Evolutionary conservation across 2,113 vertebrate species (phyloP), one percentile per base, ranked within the genome.

Genomic region (Zapus hudsonius): DNA sequence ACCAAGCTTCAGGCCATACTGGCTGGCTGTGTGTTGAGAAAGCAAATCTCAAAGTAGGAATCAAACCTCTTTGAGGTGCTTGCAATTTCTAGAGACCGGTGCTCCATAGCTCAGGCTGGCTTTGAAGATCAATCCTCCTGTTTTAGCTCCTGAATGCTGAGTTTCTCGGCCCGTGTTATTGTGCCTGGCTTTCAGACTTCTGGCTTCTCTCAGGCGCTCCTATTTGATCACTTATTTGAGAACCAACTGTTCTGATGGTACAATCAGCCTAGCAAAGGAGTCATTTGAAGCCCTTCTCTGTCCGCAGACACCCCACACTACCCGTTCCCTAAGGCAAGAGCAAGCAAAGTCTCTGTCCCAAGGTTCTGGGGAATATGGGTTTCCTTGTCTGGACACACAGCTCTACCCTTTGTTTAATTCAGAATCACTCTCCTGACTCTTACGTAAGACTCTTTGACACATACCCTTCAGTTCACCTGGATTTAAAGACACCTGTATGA

Each of bases 401-500:
- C 29, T 80, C 59, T 33, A 67, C 81, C 69, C 31, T 82, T 47
- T 76, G n/a, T 67, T 73, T 74, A 38, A 87, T 25, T 83, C 73
- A 29, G 2, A n/a, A 19, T 22, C 55, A 8, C 93, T 90, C 84
- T 82, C 47, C 40, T 40, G 27, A 1, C 22, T 57, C 44, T 55
- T 90, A 73, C 25, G 19, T 52, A 44, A 29, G 66, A 83, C 57
- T 33, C 66, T 52, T 80, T 57, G 9, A 4, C 55, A 55, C 47
- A 64, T 1, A 5, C 36, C 25, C 13, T 78, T 93, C 57, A 57
- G 16, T 84, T 91, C 70, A 93, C n/a, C 38, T 59, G 36, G 40
- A 23, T 84, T 88, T 66, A 95, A 92, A 88, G 42, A 90, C 85
- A 87, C 4, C 73, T 72, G 36, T 42, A n/a, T 36, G 69, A 85